These are phyloP conservation scores for Linurgus olivaceus DNA, from an alignment of 2,797 vertebrate genomes.

Conservation along the genomic window DNA sequence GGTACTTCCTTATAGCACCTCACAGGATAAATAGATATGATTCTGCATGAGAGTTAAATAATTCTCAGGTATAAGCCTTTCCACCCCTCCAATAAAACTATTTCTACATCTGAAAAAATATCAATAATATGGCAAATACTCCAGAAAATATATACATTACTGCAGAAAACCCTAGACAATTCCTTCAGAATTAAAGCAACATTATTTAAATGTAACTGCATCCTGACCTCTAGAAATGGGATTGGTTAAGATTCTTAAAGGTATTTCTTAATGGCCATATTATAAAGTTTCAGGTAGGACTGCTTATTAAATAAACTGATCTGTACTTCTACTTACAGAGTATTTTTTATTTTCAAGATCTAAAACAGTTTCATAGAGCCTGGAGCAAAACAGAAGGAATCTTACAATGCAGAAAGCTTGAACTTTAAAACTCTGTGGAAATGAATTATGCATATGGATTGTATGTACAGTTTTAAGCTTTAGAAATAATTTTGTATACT, in stretches of 20 bases:
- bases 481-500: neutral
- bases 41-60: neutral
- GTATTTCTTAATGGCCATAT: neutral
- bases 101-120: neutral
- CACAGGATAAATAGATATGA: neutral
- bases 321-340: neutral
- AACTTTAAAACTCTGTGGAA: slow-evolving; percentile 1
- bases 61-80: neutral
- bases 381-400: slow-evolving; percentile 2
- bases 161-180: neutral
- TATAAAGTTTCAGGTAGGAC: neutral
- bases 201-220: neutral
- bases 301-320: neutral
- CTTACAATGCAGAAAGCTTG: neutral
- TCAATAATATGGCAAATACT: neutral
- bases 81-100: neutral
- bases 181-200: neutral
- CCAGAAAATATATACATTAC: neutral
- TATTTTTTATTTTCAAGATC: slow-evolving; percentile 17
- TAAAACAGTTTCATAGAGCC: neutral
- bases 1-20: neutral
- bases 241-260: neutral
- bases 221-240: neutral
- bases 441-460: slow-evolving; percentile 15
- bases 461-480: neutral